Conservation (phyloP, 2,113 vertebrate species). For the Cebidichthys violaceus region DNA sequence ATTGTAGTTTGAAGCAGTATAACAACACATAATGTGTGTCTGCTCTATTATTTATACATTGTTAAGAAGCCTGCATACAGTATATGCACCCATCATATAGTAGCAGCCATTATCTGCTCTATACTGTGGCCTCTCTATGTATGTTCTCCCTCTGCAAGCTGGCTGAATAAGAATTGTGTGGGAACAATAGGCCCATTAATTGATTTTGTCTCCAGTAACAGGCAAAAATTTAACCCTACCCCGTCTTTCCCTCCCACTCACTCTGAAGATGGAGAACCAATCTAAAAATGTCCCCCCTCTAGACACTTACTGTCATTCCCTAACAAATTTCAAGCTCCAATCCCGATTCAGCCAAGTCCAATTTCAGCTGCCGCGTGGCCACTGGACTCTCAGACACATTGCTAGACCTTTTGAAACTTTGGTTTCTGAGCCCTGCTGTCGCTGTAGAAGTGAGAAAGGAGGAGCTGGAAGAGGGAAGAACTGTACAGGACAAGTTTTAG, state of each 20-base stretch:
- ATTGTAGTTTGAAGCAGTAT: background rate
- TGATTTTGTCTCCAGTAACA: conserved; percentile 70
- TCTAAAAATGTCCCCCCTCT: conserved; percentile 63
- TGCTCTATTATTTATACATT: conserved; percentile 22
- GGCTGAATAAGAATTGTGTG: conserved; percentile 36
- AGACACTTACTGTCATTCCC: conserved; percentile 71
- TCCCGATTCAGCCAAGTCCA: conserved; percentile 62
- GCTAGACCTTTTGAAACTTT: conserved; percentile 54
- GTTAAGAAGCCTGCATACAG: background rate
- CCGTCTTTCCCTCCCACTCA: conserved; percentile 30
- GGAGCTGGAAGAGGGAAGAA: background rate
- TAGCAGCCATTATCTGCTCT: conserved; percentile 19
- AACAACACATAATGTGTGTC: background rate
- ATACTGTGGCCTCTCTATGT: conserved; percentile 6
- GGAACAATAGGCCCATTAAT: conserved; percentile 63
- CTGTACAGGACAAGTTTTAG: background rate
- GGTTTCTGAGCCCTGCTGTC: conserved; percentile 36
- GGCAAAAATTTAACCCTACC: conserved; percentile 46
- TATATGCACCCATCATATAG: background rate
- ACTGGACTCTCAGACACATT: conserved; percentile 66
- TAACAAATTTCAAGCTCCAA: conserved; percentile 70
- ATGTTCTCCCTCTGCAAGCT: conserved; percentile 15
- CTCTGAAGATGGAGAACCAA: conserved; percentile 56
- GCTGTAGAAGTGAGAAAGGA: conserved; percentile 21
- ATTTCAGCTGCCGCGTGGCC: conserved; percentile 75